Evolutionary conservation across 2,797 vertebrate genomes (phyloP).

Genomic region (Spheniscus humboldti): DNA sequence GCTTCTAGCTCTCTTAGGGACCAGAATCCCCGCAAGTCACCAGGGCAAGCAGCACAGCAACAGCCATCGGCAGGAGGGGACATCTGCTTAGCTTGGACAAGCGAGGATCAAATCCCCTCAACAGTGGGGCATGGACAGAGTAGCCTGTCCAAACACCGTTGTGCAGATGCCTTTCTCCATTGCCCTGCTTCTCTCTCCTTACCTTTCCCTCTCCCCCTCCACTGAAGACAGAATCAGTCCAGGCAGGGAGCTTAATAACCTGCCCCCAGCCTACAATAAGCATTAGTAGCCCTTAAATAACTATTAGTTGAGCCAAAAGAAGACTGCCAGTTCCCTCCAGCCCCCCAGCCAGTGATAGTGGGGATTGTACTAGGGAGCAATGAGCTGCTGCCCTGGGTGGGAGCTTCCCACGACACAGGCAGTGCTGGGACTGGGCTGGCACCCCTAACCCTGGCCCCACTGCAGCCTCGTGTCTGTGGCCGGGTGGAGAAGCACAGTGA

Average conservation of each 20-base stretch:
- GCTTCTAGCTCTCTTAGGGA: background rate
- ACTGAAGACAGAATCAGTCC: background rate
- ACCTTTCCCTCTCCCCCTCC: background rate
- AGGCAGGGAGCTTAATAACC: background rate
- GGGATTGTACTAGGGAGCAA: too few species aligned
- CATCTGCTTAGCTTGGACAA: background rate
- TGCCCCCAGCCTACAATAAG: background rate
- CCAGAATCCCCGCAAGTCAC: background rate
- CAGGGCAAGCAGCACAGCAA: background rate
- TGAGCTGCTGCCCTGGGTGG: background rate
- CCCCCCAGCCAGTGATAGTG: background rate
- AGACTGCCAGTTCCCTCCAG: background rate
- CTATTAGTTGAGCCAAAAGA: background rate
- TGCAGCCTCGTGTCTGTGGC: background rate
- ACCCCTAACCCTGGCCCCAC: background rate
- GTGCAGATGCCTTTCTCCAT: background rate
- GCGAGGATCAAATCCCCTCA: background rate
- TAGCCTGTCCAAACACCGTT: background rate
- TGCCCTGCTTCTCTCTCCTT: background rate
- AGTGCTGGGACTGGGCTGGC: background rate
- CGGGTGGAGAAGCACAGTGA: background rate
- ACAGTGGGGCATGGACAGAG: rapidly evolving
- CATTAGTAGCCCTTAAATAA: background rate
- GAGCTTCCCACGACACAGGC: background rate
- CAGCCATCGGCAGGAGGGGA: background rate